phyloP scores from a whole-genome alignment of 2,113 vertebrate genomes.

The Probosciger aterrimus region DNA sequence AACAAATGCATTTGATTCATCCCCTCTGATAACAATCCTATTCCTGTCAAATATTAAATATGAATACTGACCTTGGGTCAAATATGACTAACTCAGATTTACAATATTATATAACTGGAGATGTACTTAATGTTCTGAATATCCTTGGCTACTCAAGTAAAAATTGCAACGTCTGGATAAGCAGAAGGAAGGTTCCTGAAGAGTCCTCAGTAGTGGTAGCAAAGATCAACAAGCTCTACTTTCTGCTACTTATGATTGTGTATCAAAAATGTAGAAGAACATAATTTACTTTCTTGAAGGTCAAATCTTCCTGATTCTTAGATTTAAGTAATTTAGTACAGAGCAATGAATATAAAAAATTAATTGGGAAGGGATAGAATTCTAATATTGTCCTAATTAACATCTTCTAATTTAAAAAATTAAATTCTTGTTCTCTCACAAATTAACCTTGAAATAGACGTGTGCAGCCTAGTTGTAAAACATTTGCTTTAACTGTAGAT shows the following conservation, averaged over 20 bases:
- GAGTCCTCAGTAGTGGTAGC: not conserved
- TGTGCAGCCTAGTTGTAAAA: not conserved
- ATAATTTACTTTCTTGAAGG: not conserved
- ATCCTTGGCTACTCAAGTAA: not conserved
- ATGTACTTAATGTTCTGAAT: constrained; percentile 11
- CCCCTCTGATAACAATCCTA: not conserved
- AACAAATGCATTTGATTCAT: not conserved
- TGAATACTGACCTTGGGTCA: not conserved
- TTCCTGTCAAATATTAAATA: constrained; percentile 2
- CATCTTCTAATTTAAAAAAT: not conserved
- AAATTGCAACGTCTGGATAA: not conserved
- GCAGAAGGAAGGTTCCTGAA: not conserved
- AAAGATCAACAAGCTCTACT: not conserved
- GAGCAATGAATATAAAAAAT: not conserved
- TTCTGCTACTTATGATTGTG: not conserved
- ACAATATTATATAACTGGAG: not conserved
- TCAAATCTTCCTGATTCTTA: not conserved
- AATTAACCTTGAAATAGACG: not conserved
- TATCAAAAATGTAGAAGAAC: not conserved
- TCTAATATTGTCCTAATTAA: not conserved
- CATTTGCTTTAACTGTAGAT: not conserved
- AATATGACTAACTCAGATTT: constrained; percentile 9
- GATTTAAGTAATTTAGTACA: not conserved
- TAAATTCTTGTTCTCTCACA: not conserved
- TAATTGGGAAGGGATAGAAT: not conserved